Conservation (phyloP, 2,888 invertebrate genomes). For the Mactromeris polynyma region DNA sequence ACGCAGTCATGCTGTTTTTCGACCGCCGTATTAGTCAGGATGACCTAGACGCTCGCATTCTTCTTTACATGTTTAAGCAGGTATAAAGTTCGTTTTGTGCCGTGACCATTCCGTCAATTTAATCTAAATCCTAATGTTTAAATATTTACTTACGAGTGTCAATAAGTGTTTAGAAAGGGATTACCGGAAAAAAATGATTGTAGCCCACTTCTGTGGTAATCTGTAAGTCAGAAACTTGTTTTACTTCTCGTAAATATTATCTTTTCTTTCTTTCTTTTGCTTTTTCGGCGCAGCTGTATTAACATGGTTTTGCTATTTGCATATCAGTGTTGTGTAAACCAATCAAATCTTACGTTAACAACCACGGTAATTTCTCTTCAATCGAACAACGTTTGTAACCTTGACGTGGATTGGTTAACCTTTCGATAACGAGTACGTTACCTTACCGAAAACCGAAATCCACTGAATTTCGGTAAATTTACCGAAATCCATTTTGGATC, state of each 20-base stretch:
- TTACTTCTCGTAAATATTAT: not conserved
- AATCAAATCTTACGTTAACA: too few relatives aligned
- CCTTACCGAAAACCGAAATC: too few relatives aligned
- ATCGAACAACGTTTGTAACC: too few relatives aligned
- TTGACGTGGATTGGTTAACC: too few relatives aligned
- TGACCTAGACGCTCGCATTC: not conserved
- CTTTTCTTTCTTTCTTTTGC: too few relatives aligned
- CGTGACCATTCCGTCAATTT: not conserved
- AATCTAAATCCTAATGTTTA: not conserved
- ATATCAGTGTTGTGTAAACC: too few relatives aligned
- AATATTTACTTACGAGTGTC: not conserved
- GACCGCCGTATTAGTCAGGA: not conserved
- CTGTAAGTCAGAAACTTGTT: slow-evolving; percentile 24
- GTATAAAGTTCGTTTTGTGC: not conserved
- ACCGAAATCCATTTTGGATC: too few relatives aligned
- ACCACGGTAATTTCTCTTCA: too few relatives aligned
- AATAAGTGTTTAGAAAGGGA: not conserved
- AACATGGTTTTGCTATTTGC: too few relatives aligned
- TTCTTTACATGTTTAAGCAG: not conserved
- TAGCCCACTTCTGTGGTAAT: slow-evolving; percentile 36
- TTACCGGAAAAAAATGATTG: not conserved
- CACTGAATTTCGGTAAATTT: too few relatives aligned
- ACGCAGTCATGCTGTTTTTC: not conserved
- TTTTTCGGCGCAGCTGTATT: too few relatives aligned
- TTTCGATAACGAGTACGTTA: too few relatives aligned